These are phyloP conservation scores for Lysandra bellargus DNA, from an alignment of 2,888 invertebrate species.

Conservation along the genomic window DNA sequence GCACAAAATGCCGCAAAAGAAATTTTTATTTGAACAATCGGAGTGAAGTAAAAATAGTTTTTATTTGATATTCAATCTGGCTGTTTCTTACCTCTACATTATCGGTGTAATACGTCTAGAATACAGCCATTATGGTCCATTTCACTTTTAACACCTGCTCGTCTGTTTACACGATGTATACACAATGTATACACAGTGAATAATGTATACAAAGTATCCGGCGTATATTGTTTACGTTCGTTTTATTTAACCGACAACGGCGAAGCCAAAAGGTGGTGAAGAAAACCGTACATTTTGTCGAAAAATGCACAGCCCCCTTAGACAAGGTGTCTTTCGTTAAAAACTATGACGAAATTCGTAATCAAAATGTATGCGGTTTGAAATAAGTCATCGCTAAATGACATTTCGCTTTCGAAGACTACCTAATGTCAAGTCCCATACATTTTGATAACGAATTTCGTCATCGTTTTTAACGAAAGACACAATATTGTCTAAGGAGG, in stretches of 20 bases:
- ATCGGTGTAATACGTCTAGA: not conserved
- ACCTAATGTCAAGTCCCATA: too few species aligned
- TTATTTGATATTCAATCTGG: not conserved
- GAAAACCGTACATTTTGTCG: too few species aligned
- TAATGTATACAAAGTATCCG: not conserved
- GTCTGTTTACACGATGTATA: not conserved
- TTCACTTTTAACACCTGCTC: slow-evolving; percentile 4
- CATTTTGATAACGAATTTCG: too few species aligned
- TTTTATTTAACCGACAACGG: not conserved
- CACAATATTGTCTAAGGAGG: too few species aligned
- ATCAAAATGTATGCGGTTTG: too few species aligned
- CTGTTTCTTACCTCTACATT: not conserved
- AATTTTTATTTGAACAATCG: not conserved
- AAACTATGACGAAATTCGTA: too few species aligned
- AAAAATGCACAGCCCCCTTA: too few species aligned
- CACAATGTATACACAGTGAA: not conserved
- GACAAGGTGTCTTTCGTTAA: too few species aligned
- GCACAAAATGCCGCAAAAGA: not conserved
- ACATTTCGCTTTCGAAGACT: too few species aligned
- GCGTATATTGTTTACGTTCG: not conserved
- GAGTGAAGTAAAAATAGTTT: not conserved
- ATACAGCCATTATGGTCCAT: not conserved
- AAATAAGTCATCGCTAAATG: too few species aligned
- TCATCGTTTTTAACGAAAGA: too few species aligned
- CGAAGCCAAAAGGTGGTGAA: not conserved